Percentiles rank a stretch among this genome's conserved stretches.
phyloP scores from a whole-genome alignment of 2,113 vertebrate genomes.

The Pluvialis apricaria region DNA sequence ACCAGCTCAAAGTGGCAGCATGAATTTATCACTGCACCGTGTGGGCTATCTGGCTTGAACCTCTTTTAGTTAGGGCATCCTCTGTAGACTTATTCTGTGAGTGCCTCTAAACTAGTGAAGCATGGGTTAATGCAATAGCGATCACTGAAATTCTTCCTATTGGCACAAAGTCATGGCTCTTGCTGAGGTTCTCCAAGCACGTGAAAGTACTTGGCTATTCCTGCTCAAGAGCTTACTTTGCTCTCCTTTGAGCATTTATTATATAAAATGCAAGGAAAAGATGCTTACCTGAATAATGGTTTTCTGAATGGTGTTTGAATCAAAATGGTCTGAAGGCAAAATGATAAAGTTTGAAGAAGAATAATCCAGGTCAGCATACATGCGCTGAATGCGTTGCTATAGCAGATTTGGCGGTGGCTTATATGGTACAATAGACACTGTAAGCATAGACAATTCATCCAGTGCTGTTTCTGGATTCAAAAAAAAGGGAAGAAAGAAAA shows the following conservation, averaged over 20 bases:
- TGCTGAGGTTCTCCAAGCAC: neutral
- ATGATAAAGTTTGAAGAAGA: neutral
- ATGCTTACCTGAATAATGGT: neutral
- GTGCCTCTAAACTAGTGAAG: neutral
- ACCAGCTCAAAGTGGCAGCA: neutral
- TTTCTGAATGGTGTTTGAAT: neutral
- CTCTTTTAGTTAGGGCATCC: neutral
- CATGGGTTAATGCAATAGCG: accelerated
- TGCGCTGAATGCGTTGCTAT: neutral
- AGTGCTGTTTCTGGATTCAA: neutral
- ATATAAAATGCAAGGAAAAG: neutral
- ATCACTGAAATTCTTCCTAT: neutral
- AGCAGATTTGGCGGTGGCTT: neutral
- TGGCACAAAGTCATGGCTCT: neutral
- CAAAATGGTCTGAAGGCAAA: neutral
- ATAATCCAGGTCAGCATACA: neutral
- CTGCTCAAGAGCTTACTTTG: neutral
- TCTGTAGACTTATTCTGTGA: neutral
- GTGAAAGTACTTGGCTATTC: neutral
- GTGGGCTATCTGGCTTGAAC: neutral
- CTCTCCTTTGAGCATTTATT: neutral
- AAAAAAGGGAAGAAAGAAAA: neutral
- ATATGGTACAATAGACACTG: neutral
- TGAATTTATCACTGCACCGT: neutral
- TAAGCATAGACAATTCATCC: neutral